These are phyloP conservation scores for Arctia plantaginis DNA, from an alignment of 2,888 invertebrate genomes.

Conservation along the genomic window DNA sequence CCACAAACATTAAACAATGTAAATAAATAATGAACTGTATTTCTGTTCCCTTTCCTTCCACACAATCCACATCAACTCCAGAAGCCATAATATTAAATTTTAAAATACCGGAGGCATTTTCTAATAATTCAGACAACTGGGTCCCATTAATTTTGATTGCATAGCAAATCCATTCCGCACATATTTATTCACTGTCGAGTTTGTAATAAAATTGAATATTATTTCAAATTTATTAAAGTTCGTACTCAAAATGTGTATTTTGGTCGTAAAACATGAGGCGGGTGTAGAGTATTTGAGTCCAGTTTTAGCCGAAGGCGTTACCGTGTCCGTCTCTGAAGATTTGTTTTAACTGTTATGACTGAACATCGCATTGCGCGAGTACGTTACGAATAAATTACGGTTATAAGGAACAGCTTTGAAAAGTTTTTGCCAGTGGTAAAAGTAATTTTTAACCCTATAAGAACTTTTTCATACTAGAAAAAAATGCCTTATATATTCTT, in stretches of 20 bases:
- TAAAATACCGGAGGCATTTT: slow-evolving; percentile 43
- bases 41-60: not conserved
- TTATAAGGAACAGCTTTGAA: too few relatives aligned
- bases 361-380: not conserved
- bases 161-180: slow-evolving; percentile 31
- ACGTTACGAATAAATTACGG: not conserved
- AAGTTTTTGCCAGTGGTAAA: too few relatives aligned
- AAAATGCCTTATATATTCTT: too few relatives aligned
- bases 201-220: slow-evolving; percentile 22
- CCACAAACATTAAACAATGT: not conserved
- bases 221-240: slow-evolving; percentile 30
- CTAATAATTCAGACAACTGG: slow-evolving; percentile 39
- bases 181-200: slow-evolving; percentile 24
- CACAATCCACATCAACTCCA: slow-evolving; percentile 8
- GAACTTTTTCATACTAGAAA: too few relatives aligned
- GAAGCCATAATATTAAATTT: slow-evolving; percentile 36
- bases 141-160: slow-evolving; percentile 43
- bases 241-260: not conserved
- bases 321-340: not conserved
- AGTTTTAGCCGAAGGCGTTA: slow-evolving; percentile 3
- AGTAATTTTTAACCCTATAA: too few relatives aligned
- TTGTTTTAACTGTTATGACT: slow-evolving; percentile 1
- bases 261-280: not conserved
- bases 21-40: not conserved
- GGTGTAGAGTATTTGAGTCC: not conserved